Evolutionary conservation across 1,140 invertebrate species (phyloP).

Genomic region (Neodiprion virginianus): DNA sequence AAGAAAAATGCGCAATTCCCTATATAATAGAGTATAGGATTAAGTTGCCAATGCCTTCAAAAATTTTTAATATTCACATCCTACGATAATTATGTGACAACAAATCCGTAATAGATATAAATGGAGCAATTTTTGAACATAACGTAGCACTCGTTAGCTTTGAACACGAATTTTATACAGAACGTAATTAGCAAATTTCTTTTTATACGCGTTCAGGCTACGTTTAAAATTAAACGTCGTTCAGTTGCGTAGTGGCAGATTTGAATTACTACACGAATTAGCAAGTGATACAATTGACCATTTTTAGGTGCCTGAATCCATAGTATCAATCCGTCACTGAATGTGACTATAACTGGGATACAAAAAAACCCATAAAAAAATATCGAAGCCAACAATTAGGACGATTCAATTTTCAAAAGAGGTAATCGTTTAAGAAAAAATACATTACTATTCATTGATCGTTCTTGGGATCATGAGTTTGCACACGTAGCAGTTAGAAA

Average conservation of each 20-base stretch:
- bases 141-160: too few species aligned
- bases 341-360: neutral
- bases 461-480: neutral
- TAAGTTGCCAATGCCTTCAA: slow-evolving; percentile 56
- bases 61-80: slow-evolving; percentile 36
- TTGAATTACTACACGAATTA: neutral
- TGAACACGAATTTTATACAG: neutral
- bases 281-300: neutral
- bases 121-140: too few species aligned
- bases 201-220: neutral
- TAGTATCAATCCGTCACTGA: neutral
- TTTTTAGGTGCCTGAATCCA: neutral
- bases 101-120: neutral
- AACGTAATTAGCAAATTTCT: neutral
- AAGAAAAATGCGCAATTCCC: slow-evolving; percentile 8
- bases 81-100: slow-evolving; percentile 32
- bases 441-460: neutral
- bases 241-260: neutral
- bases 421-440: neutral
- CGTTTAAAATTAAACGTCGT: too few species aligned
- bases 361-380: neutral
- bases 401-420: too few species aligned
- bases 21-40: slow-evolving; percentile 2
- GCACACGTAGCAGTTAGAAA: neutral
- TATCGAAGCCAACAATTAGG: too few species aligned